phyloP scores from a whole-genome alignment of 2,797 vertebrate species.

The Chloroceryle amazona region DNA sequence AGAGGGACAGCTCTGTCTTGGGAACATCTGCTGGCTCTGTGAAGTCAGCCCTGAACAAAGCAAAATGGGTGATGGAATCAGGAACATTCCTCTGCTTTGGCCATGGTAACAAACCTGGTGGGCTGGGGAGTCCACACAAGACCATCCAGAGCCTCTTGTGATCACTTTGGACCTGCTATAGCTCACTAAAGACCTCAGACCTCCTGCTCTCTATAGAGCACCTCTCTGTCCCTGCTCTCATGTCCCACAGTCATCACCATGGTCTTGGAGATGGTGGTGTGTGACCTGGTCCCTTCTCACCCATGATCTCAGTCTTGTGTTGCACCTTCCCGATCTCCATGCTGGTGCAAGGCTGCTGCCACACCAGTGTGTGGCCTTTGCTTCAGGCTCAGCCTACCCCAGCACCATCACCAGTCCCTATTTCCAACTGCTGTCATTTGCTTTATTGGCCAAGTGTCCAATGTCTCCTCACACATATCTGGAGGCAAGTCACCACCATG shows the following conservation, averaged over 20 bases:
- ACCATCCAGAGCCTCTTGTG: background rate
- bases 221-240: background rate
- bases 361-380: accelerated
- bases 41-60: background rate
- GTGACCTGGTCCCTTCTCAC: background rate
- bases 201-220: background rate
- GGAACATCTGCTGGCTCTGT: background rate
- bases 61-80: background rate
- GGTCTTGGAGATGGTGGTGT: background rate
- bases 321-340: background rate
- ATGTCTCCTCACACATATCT: background rate
- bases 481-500: background rate
- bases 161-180: background rate
- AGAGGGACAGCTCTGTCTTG: background rate
- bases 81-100: background rate
- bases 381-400: background rate
- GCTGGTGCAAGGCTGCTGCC: background rate
- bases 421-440: background rate
- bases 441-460: background rate
- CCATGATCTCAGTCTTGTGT: background rate
- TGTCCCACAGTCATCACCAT: background rate
- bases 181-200: background rate
- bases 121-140: background rate
- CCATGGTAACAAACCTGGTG: background rate
- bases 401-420: background rate